Evolutionary conservation across 2,888 invertebrate genomes (phyloP).

Genomic region (Cryptocheilus praepositus): DNA sequence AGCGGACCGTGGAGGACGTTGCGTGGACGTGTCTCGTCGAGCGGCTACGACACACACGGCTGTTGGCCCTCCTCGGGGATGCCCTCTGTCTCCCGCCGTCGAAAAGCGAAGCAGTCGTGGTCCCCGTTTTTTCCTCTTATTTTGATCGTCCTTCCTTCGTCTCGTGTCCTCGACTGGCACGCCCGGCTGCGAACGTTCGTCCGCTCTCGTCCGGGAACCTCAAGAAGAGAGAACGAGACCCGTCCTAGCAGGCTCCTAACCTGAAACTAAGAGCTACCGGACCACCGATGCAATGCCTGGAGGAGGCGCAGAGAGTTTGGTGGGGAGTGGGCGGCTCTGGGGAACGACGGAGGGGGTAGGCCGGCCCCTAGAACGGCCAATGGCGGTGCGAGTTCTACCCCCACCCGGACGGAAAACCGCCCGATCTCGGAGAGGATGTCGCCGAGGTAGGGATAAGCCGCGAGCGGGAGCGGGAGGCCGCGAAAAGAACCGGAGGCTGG

Average conservation of each 20-base stretch:
- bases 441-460: slow-evolving; percentile 51
- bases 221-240: slow-evolving; percentile 70
- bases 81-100: background rate
- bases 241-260: slow-evolving; percentile 75
- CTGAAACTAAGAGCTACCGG: slow-evolving; percentile 75
- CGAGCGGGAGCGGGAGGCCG: slow-evolving; percentile 52
- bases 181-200: slow-evolving; percentile 30
- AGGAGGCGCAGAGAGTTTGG: slow-evolving; percentile 67
- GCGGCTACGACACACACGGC: too few species aligned
- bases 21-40: too few species aligned
- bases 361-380: slow-evolving; percentile 63
- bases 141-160: slow-evolving; percentile 8
- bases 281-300: slow-evolving; percentile 72
- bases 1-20: too few species aligned
- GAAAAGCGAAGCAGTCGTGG: background rate
- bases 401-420: slow-evolving; percentile 66
- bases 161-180: slow-evolving; percentile 6
- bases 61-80: background rate
- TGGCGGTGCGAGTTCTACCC: slow-evolving; percentile 64
- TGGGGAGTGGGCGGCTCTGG: slow-evolving; percentile 65
- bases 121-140: slow-evolving; percentile 12
- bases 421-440: slow-evolving; percentile 57
- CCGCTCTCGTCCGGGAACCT: slow-evolving; percentile 44
- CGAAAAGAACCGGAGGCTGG: slow-evolving; percentile 73
- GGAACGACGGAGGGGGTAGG: slow-evolving; percentile 61